Evolutionary conservation across 2,113 vertebrate species (phyloP).

Genomic region (Gavialis gangeticus): DNA sequence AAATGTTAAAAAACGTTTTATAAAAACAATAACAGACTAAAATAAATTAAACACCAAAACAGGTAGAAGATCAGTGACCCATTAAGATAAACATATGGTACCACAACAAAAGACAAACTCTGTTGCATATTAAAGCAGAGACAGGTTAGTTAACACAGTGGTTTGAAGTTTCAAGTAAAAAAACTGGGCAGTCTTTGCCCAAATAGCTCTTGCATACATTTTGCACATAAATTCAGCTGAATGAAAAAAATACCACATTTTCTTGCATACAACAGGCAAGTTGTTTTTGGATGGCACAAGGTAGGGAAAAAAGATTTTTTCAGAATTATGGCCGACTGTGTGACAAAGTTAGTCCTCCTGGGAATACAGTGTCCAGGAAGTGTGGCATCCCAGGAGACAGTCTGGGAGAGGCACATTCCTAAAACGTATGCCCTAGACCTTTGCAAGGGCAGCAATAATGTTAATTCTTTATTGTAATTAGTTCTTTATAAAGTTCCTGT

Average conservation of each 20-base stretch:
- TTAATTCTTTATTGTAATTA: too few species aligned
- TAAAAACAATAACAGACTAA: slow-evolving; percentile 12
- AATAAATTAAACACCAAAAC: slow-evolving; percentile 39
- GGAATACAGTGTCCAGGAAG: too few species aligned
- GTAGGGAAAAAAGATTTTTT: too few species aligned
- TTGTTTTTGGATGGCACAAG: too few species aligned
- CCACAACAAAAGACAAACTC: neutral
- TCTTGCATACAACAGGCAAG: too few species aligned
- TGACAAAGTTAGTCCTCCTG: too few species aligned
- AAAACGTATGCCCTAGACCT: too few species aligned
- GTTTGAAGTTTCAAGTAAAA: slow-evolving; percentile 57
- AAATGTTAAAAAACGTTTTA: neutral
- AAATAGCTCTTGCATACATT: neutral
- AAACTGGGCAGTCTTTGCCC: slow-evolving; percentile 42
- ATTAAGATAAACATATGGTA: neutral
- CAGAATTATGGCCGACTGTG: too few species aligned
- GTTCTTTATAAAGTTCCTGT: too few species aligned
- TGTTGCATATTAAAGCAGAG: neutral
- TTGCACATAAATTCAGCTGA: slow-evolving; percentile 6
- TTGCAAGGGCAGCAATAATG: too few species aligned
- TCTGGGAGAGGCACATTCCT: too few species aligned
- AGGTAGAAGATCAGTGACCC: slow-evolving; percentile 12
- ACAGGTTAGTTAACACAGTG: slow-evolving; percentile 10
- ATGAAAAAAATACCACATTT: neutral
- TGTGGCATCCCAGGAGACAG: too few species aligned